Percentiles rank a stretch among this genome's conserved stretches.
These are phyloP conservation scores for Vidua macroura DNA, from an alignment of 2,113 vertebrate genomes.

Conservation along the genomic window DNA sequence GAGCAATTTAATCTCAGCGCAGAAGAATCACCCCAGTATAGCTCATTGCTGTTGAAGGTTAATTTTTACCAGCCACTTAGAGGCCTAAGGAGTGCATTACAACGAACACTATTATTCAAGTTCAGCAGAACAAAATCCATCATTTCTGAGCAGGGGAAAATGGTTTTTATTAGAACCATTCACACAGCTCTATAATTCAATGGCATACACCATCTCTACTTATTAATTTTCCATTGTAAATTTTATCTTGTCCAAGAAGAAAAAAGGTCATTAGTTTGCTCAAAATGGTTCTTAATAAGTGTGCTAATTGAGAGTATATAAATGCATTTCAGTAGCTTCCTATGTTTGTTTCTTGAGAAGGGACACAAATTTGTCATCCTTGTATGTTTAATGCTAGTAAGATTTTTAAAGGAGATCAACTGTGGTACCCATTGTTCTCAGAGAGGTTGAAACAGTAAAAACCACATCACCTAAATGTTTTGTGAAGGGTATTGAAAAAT, in stretches of 20 bases:
- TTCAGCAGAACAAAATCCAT: conserved; percentile 58
- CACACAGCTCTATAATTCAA: conserved; percentile 47
- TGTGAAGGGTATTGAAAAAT: conserved; percentile 34
- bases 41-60: conserved; percentile 25
- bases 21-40: conserved; percentile 34
- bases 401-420: neutral
- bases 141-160: conserved; percentile 47
- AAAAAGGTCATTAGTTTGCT: conserved; percentile 62
- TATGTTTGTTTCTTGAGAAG: conserved; percentile 53
- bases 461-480: neutral
- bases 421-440: neutral
- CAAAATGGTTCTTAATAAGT: conserved; percentile 50
- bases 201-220: conserved; percentile 19
- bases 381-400: conserved; percentile 19
- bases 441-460: conserved; percentile 18
- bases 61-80: conserved; percentile 60
- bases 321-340: conserved; percentile 27
- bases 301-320: conserved; percentile 56
- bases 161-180: conserved; percentile 62
- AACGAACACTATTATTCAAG: conserved; percentile 11
- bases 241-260: conserved; percentile 48
- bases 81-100: conserved; percentile 33
- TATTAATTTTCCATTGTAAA: conserved; percentile 54
- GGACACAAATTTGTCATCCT: neutral
- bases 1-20: conserved; percentile 25